phyloP scores from a whole-genome alignment of 1,140 invertebrate species.

The Zophobas atratus region DNA sequence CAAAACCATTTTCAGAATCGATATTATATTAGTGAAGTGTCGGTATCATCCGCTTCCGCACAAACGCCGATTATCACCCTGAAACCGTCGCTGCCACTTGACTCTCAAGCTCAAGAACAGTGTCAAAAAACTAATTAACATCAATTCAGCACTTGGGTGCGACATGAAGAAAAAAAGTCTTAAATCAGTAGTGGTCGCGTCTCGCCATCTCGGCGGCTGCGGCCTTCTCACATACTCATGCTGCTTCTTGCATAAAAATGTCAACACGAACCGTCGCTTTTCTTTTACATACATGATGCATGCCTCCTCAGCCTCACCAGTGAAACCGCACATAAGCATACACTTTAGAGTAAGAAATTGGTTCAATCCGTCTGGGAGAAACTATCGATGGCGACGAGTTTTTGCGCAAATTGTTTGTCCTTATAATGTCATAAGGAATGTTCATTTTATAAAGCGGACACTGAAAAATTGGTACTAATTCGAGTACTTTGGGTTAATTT shows the following conservation, averaged over 20 bases:
- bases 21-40: conserved; percentile 12
- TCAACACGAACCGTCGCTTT: conserved; percentile 40
- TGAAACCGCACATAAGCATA: conserved; percentile 24
- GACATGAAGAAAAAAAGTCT: conserved; percentile 12
- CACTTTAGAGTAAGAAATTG: conserved; percentile 37
- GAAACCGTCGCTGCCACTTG: neutral
- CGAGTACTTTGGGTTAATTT: too few species aligned
- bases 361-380: conserved; percentile 51
- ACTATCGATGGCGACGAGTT: conserved; percentile 49
- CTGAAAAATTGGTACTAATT: too few species aligned
- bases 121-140: conserved; percentile 33
- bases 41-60: neutral
- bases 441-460: too few species aligned
- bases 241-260: conserved; percentile 45
- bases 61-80: neutral
- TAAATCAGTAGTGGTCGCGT: conserved; percentile 33
- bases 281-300: conserved; percentile 31
- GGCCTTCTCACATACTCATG: conserved; percentile 19
- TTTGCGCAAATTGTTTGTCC: conserved; percentile 46
- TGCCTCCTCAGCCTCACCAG: conserved; percentile 20
- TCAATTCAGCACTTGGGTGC: conserved; percentile 8
- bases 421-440: neutral
- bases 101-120: neutral
- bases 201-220: conserved; percentile 40
- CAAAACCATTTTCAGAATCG: conserved; percentile 12